phyloP scores from a whole-genome alignment of 2,888 invertebrate species.

The Leptinotarsa haldemani region DNA sequence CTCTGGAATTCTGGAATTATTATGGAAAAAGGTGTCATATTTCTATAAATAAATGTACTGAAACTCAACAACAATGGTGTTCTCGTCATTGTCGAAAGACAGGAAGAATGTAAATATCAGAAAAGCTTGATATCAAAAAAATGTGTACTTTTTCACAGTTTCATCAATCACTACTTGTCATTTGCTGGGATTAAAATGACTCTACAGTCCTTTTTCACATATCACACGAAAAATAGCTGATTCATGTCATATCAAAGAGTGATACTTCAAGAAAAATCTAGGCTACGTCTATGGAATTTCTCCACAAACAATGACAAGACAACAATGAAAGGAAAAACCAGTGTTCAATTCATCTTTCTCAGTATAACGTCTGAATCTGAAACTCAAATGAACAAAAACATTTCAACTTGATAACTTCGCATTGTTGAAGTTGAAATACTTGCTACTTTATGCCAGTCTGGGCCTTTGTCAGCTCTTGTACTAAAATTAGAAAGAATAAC shows the following conservation, averaged over 20 bases:
- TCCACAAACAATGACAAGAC: slow-evolving; percentile 42
- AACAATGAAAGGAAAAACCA: slow-evolving; percentile 48
- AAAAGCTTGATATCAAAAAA: too few species aligned
- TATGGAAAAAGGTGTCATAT: too few species aligned
- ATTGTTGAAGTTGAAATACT: slow-evolving; percentile 40
- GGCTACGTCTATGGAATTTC: not conserved
- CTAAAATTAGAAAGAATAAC: slow-evolving; percentile 34
- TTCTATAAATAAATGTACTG: too few species aligned
- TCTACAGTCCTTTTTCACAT: not conserved
- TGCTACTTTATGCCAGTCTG: slow-evolving; percentile 36
- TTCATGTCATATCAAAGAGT: not conserved
- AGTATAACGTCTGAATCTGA: slow-evolving; percentile 49
- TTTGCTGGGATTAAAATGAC: not conserved
- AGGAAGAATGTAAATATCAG: too few species aligned
- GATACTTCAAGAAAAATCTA: not conserved
- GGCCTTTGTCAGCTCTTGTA: slow-evolving; percentile 36
- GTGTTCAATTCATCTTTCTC: slow-evolving; percentile 49
- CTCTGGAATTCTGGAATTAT: too few species aligned
- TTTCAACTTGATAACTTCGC: slow-evolving; percentile 40
- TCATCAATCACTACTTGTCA: not conserved
- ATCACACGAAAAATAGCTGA: not conserved
- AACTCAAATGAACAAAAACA: slow-evolving; percentile 54
- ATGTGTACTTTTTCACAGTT: too few species aligned
- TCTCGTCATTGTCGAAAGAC: too few species aligned
- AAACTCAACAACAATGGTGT: too few species aligned